These are phyloP conservation scores for Taphrorychus bicolor DNA, from an alignment of 2,888 invertebrate species.

Conservation along the genomic window DNA sequence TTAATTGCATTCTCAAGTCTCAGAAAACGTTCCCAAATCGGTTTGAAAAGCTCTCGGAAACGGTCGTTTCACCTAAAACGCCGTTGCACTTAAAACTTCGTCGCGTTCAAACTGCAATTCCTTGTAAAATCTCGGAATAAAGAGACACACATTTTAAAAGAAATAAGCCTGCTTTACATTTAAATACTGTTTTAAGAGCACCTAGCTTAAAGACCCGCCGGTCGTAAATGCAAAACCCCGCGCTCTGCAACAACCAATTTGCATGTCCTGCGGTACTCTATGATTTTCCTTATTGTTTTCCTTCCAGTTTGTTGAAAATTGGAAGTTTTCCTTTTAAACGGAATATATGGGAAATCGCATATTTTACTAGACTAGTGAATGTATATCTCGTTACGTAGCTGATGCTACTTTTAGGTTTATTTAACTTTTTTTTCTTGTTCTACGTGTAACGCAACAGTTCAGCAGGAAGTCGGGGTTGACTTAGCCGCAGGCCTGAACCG, in stretches of 20 bases:
- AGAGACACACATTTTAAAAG: slow-evolving; percentile 1
- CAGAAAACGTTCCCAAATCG: slow-evolving; percentile 20
- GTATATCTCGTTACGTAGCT: too few species aligned
- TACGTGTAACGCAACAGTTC: too few species aligned
- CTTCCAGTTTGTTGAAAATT: too few species aligned
- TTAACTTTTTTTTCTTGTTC: too few species aligned
- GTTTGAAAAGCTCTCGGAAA: background rate
- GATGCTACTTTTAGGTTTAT: too few species aligned
- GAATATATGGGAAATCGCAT: too few species aligned
- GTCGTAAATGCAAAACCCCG: background rate
- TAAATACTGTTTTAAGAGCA: slow-evolving; percentile 22
- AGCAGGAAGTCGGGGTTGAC: background rate
- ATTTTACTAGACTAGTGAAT: background rate
- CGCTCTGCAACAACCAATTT: slow-evolving; percentile 8
- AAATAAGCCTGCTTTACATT: slow-evolving; percentile 22
- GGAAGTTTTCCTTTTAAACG: too few species aligned
- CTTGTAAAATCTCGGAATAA: slow-evolving; percentile 1
- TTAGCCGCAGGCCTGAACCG: background rate
- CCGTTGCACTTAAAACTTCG: background rate
- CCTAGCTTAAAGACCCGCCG: slow-evolving; percentile 6
- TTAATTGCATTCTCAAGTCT: slow-evolving; percentile 15
- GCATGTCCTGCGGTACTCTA: slow-evolving; percentile 15
- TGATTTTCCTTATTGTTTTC: background rate
- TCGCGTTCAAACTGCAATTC: slow-evolving; percentile 4
- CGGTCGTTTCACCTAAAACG: background rate